Evolutionary conservation across 2,113 vertebrate species (phyloP).

Genomic region (Ondatra zibethicus): DNA sequence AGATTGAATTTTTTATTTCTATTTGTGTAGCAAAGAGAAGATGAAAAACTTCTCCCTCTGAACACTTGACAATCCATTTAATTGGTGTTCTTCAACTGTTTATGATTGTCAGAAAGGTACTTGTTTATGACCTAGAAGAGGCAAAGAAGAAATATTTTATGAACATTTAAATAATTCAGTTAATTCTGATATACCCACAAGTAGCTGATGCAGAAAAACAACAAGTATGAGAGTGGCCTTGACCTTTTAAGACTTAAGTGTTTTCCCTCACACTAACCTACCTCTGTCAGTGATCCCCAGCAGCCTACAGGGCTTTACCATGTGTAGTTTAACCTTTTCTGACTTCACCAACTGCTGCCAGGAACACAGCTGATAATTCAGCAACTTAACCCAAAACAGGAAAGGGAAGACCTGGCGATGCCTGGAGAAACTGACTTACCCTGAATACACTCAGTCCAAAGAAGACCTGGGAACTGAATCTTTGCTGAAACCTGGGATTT

Average conservation of each 20-base stretch:
- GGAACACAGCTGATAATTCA: conserved; percentile 70
- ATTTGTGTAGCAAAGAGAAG: background rate
- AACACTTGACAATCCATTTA: background rate
- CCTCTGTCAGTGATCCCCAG: conserved; percentile 41
- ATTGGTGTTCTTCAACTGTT: background rate
- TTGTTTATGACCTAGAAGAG: conserved; percentile 23
- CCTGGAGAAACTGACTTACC: conserved; percentile 57
- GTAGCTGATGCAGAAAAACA: background rate
- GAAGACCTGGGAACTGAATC: conserved; percentile 47
- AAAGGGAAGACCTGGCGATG: conserved; percentile 66
- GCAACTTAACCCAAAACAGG: conserved; percentile 66
- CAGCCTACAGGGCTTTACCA: conserved; percentile 60
- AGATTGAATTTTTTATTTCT: background rate
- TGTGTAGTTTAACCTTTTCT: conserved; percentile 75
- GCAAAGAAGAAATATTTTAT: conserved; percentile 25
- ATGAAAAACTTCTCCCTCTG: background rate
- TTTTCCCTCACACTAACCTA: conserved; percentile 38
- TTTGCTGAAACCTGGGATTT: conserved; percentile 41
- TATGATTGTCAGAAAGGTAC: background rate
- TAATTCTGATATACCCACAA: background rate
- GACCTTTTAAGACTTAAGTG: conserved; percentile 28
- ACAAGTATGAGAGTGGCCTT: background rate
- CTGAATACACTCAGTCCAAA: conserved; percentile 50
- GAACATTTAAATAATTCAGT: background rate
- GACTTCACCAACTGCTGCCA: conserved; percentile 72